Percentiles rank a stretch among this genome's conserved stretches.
These are phyloP conservation scores for Streblospio benedicti DNA, from an alignment of 1,140 invertebrate species.

Conservation along the genomic window DNA sequence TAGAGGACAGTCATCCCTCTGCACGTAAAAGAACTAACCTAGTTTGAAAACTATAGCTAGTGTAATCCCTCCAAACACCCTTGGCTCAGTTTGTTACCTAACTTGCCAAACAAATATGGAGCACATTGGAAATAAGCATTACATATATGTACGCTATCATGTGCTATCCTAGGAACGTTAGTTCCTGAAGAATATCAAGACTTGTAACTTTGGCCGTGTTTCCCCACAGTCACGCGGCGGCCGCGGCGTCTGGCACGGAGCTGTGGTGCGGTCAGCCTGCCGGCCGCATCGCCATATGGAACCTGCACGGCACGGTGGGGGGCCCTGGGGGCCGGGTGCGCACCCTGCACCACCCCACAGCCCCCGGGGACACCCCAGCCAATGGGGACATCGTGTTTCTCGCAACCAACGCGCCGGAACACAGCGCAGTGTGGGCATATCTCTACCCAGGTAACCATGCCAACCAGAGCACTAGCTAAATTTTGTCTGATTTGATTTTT, in stretches of 20 bases:
- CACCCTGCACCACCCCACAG: background rate
- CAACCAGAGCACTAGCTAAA: no score
- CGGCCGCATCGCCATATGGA: slow-evolving; percentile 5
- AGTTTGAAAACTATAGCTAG: no score
- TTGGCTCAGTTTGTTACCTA: no score
- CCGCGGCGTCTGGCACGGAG: background rate
- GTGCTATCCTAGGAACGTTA: background rate
- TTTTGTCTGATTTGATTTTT: no score
- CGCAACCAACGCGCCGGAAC: background rate
- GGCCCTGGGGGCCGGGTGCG: background rate
- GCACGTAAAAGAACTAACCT: no score
- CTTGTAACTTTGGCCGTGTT: background rate
- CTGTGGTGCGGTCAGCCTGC: slow-evolving; percentile 7
- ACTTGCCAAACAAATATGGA: background rate
- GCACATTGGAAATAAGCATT: background rate
- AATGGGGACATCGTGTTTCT: background rate
- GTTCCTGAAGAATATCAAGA: background rate
- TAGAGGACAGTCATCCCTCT: no score
- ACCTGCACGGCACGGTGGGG: background rate
- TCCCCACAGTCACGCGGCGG: background rate
- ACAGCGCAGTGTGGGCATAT: slow-evolving; percentile 4
- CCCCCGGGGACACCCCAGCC: no score
- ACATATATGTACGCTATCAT: background rate
- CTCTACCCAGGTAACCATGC: slow-evolving; percentile 5
- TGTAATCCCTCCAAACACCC: no score